Evolutionary conservation across 2,113 vertebrate species (phyloP), one percentile per base, ranked within the genome.

Genomic region (Cheilinus undulatus): DNA sequence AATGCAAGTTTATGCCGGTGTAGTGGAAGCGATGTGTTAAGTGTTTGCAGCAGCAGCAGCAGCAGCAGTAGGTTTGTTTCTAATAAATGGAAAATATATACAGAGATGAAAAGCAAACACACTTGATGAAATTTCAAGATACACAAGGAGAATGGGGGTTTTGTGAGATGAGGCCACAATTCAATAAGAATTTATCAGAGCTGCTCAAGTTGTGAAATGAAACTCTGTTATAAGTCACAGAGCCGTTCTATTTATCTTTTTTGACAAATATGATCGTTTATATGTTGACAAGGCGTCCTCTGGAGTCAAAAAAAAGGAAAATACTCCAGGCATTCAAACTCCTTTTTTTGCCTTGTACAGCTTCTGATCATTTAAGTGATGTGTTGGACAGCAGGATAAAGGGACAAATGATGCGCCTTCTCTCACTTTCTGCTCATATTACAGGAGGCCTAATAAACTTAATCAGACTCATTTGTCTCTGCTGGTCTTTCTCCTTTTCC

Each of bases 21-120:
- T 22, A 27, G 71, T 67, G 63, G 73, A 78, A 81, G 82, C 50
- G 58, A 81, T 79, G 65, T 49, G 24, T 76, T 84, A 81, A 89
- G 76, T 13, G 12, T 63, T 66, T 77, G 63, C 78, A 70, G 64
- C 80, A 72, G 49, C 52, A 40, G 71, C 57, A 38, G 66, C 53
- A 4, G 69, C 15, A n/a, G n/a, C n/a, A n/a, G n/a, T n/a, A n/a
- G 58, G 49, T 73, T 84, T 51, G 62, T 72, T 71, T 66, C 46
- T 76, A 84, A 73, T 56, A 69, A 70, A 76, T 84, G 54, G 82
- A 68, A 69, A 71, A 50, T 82, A 73, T 66, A 68, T 69, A 36
- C 53, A 15, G 50, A 75, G 66, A 82, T 77, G 72, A 62, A 72
- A 82, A 73, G 72, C 32, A 76, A 54, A 80, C 68, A 71, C 30